phyloP scores from a whole-genome alignment of 2,113 vertebrate genomes.

The Zapus hudsonius region DNA sequence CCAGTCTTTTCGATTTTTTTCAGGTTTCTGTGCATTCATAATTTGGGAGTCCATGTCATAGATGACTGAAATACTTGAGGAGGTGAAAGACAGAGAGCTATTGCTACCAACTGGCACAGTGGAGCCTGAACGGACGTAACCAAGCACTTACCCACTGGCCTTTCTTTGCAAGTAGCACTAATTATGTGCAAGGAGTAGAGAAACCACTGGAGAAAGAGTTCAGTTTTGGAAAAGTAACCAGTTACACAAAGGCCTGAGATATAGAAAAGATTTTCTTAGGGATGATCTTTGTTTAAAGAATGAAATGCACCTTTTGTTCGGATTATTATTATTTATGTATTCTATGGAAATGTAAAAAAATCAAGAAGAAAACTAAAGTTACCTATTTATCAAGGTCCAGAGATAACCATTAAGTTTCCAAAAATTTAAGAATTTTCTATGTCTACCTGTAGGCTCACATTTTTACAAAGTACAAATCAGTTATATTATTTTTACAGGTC shows the following conservation, averaged over 20 bases:
- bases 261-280: slow-evolving; percentile 28
- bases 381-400: neutral
- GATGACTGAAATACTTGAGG: neutral
- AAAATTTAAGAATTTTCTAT: slow-evolving; percentile 40
- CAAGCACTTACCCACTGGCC: neutral
- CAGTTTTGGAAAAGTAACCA: slow-evolving; percentile 9
- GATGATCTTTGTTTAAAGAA: slow-evolving; percentile 32
- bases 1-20: neutral
- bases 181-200: neutral
- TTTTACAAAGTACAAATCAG: neutral
- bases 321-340: slow-evolving; percentile 16
- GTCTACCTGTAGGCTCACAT: neutral
- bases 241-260: neutral
- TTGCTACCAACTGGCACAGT: neutral
- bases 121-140: neutral
- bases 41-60: slow-evolving; percentile 27
- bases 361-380: neutral
- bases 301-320: slow-evolving; percentile 10
- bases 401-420: neutral
- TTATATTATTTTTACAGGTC: neutral
- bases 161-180: neutral
- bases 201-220: slow-evolving; percentile 9
- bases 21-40: slow-evolving; percentile 36
- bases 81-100: neutral
- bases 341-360: slow-evolving; percentile 10